Conservation (phyloP, 2,113 vertebrate species). For the Gnathonemus longibarbis region DNA sequence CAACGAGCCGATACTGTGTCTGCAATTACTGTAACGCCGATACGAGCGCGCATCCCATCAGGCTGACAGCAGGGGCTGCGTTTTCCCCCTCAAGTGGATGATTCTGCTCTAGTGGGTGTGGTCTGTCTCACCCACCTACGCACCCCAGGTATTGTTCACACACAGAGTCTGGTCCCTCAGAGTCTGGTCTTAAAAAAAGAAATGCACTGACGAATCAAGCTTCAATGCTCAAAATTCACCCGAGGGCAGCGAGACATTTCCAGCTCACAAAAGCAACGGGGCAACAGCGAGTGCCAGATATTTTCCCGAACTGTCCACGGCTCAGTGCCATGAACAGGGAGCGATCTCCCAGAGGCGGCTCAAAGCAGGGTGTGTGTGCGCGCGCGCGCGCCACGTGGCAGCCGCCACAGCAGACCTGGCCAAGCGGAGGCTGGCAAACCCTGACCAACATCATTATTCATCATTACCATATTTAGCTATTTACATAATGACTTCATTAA, state of each 20-base stretch:
- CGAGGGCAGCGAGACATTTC: not conserved
- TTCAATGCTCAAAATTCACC: not conserved
- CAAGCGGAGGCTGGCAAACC: not conserved
- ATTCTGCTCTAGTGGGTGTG: not conserved
- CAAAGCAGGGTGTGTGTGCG: not conserved
- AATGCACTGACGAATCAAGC: not conserved
- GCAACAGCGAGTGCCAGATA: not conserved
- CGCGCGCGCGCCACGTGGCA: not conserved
- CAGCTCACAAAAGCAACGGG: not conserved
- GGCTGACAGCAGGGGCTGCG: not conserved
- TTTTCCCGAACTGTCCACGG: not conserved
- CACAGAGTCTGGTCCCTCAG: not conserved
- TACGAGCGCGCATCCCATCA: not conserved
- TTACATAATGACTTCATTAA: not conserved
- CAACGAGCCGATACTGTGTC: not conserved
- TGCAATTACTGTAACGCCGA: not conserved
- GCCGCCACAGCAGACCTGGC: not conserved
- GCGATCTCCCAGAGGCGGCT: not conserved
- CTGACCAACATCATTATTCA: not conserved
- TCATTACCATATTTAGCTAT: not conserved
- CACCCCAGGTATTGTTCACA: not conserved
- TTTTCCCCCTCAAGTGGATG: not conserved
- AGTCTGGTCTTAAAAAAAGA: not conserved
- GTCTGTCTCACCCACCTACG: not conserved
- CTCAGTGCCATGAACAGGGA: not conserved